Base-by-base conservation (phyloP, 2,797 vertebrate genomes). In the Fringilla coelebs region DNA sequence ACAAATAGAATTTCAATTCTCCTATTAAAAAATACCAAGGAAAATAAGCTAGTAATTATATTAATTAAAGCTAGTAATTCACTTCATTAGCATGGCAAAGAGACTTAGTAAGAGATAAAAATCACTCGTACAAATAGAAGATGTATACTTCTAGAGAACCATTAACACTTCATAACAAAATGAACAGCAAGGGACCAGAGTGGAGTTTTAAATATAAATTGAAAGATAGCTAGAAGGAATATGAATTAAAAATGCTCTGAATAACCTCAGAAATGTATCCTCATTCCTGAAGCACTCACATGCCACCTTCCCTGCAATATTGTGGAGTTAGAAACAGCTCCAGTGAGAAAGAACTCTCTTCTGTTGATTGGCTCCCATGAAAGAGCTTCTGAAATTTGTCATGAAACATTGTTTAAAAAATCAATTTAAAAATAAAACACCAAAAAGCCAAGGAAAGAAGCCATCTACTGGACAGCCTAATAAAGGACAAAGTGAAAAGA, bases 1-100 rank as follows among this genome's bases (percentile, higher is more conserved):
- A 70, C 6, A 16, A 88, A 77, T 36, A 55, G 48, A 79, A 78
- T 88, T 94, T 87, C 32, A 89, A 75, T 66, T 75, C 49, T 48
- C 7, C 28, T 79, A 65, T 67, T 73, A 55, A 75, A 75, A 76
- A 75, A 89, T 48, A 72, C 20, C 24, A 54, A 55, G 45, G 41
- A 93, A 93, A 83, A 82, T 57, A 89, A 94, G 48, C 19, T 68
- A 71, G 71, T 79, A 75, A 93, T 92, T 90, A 49, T 24, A 82
- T 74, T 92, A 90, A 85, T 92, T 84, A 85, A 70, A 95, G 25
- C 38, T 66, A 81, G 65, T 88, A 92, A 95, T 92, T 92, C 55
- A 49, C n/a, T 86, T 90, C 11, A 90, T 86, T 87, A 71, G 10
- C 63, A 89, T 70, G n/a, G 67, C 40, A 86, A 93, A 94, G 48